Conservation (phyloP, 2,113 vertebrate genomes). For the Cynocephalus volans region DNA sequence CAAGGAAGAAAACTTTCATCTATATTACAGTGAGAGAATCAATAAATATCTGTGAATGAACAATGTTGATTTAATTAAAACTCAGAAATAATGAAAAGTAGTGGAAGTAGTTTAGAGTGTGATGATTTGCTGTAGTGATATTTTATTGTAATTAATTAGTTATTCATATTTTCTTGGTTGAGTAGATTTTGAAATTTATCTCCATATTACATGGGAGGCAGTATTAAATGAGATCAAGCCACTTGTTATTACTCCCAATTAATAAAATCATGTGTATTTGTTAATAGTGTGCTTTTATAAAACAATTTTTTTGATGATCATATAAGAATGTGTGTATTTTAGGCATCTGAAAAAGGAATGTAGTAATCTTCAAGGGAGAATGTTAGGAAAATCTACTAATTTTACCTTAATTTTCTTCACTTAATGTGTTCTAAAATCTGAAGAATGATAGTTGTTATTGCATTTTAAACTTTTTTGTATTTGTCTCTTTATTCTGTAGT, state of each 20-base stretch:
- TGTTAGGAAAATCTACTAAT: background rate
- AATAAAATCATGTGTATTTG: background rate
- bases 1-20: background rate
- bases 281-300: background rate
- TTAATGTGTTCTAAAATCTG: conserved; percentile 37
- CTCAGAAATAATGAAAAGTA: background rate
- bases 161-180: background rate
- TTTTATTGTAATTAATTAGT: conserved; percentile 28
- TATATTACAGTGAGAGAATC: background rate
- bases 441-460: background rate
- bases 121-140: background rate
- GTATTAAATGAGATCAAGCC: background rate
- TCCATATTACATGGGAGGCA: background rate
- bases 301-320: background rate
- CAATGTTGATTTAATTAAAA: background rate
- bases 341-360: background rate
- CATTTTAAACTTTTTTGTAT: background rate
- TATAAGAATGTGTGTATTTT: background rate
- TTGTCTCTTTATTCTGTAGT: background rate
- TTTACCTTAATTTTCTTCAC: background rate
- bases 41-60: background rate
- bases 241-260: background rate
- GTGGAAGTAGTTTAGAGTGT: background rate
- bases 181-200: background rate
- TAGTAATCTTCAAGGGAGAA: background rate